Base-by-base conservation (phyloP, 2,888 invertebrate species). In the Polyploca ridens region DNA sequence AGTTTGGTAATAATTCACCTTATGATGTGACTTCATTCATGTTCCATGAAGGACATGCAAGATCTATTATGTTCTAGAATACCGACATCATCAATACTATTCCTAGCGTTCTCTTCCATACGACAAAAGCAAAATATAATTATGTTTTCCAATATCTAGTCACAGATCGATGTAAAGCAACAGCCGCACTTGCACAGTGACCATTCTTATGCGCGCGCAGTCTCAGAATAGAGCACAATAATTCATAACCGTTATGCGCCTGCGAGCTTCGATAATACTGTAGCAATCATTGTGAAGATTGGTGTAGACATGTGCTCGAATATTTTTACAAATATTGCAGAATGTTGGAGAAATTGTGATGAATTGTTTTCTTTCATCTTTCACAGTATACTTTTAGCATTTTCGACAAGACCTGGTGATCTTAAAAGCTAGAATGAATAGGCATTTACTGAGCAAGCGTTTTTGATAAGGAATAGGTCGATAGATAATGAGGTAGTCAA, bases 141-240 rank as follows among this genome's bases (percentile, higher is more conserved):
- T 54, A 54, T 54, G 19, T 16, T 54, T 54, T 54, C 60, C 13
- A 59, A 60, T 54, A 27, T 65, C 59, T 44, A 69, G 69, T 68
- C 49, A 69, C 69, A 66, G 68, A 69, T 73, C 70, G 67, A 71
- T 69, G 63, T 67, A 64, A 65, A 70, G 68, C 75, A 71, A 71
- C 70, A 69, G 64, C 74, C 66, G 70, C 70, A 68, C 77, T 73
- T 65, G 70, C 69, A 68, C 77, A 73, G 74, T 76, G 83, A 79
- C 89, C 90, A 90, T 90, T 90, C 90, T 90, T 89, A 86, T 85
- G 81, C 82, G 88, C 82, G 84, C 84, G 78, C 81, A 19, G 66
- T 77, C 87, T 79, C 64, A 78, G 86, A 91, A 91, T 92, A 92
- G 91, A 90, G 84, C 86, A 90, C 87, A 91, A 92, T 91, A 90